Base-by-base conservation (phyloP, 2,797 vertebrate species). In the Liparis tanakae region DNA sequence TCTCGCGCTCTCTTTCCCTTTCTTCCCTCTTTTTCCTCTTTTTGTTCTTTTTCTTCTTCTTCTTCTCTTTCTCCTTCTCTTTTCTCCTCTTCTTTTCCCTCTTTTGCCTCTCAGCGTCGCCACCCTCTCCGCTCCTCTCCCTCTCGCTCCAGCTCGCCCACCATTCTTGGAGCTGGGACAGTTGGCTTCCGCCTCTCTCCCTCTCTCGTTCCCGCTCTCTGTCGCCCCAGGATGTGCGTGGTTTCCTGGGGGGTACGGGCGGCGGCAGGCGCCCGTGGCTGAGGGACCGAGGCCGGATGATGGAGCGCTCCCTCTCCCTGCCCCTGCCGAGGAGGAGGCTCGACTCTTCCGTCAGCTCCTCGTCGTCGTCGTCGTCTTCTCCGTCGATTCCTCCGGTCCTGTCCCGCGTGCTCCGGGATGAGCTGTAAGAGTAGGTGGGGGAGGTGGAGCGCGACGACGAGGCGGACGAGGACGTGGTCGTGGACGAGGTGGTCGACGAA, bases 161-260 rank as follows among this genome's bases (percentile, higher is more conserved):
- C 94, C 94, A 95, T 79, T 95, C 94, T 75, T 95, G 94, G 39
- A 95, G 93, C 84, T 95, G 94, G 50, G 94, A 92, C 78, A 95
- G 86, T 72, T 95, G 95, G 84, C 94, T 95, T 9, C 94, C 93
- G 1, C 93, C 94, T 68, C 94, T 87, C 72, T 94, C 94, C 73
- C 94, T 85, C 61, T 90, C 92, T n/a, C 93, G 87, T 84, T 95
- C 95, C 89, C 95, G 92, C 74, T 96, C 95, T 90, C 95, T 94
- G 85, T 96, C 96, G 79, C 96, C 96, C 84, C 95, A 95, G 33
- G 94, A 94, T 67, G 86, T 89, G 57, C 93, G 92, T 12, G 95
- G 94, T 85, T 95, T 95, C 67, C 94, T 93, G 13, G 95, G 95
- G 18, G 95, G 95, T 74, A 95, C 81, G 50, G 95, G 95, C 18